These are phyloP conservation scores for Eupithecia insigniata DNA, from an alignment of 2,888 invertebrate species.

Conservation along the genomic window DNA sequence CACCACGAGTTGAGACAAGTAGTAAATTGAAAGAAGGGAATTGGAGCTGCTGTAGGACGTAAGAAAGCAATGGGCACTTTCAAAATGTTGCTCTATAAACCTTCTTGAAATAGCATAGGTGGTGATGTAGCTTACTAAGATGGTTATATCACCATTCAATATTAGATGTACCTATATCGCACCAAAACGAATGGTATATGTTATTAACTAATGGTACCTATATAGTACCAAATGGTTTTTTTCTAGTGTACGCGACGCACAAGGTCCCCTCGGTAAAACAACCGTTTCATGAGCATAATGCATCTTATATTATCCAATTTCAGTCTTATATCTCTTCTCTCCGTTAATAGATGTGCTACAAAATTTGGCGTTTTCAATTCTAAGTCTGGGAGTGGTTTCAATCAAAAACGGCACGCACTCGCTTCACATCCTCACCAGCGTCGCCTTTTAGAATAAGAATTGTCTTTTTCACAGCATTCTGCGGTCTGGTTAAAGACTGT, in stretches of 20 bases:
- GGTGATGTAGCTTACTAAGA: not conserved
- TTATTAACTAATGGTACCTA: too few species aligned
- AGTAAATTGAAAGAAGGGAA: not conserved
- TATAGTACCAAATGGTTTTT: not conserved
- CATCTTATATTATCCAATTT: not conserved
- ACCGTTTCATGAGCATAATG: not conserved
- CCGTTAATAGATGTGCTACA: conserved; percentile 81
- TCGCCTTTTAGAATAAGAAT: conserved; percentile 83
- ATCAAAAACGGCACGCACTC: conserved; percentile 82
- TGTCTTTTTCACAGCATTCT: conserved; percentile 81
- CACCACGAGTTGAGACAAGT: not conserved
- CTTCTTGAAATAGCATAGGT: not conserved
- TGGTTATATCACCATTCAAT: not conserved
- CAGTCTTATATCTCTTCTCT: conserved; percentile 43
- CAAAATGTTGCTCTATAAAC: not conserved
- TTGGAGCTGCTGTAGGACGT: too few species aligned
- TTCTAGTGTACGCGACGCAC: not conserved
- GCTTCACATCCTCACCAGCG: conserved; percentile 78
- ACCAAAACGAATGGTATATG: not conserved
- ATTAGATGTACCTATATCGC: not conserved
- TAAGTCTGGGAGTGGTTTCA: conserved; percentile 75
- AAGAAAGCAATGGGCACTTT: not conserved
- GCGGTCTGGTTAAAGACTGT: conserved; percentile 60
- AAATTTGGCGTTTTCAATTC: conserved; percentile 82
- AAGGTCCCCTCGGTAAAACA: not conserved